Base-by-base conservation (phyloP, 2,888 invertebrate genomes). In the Eremobia ochroleuca region DNA sequence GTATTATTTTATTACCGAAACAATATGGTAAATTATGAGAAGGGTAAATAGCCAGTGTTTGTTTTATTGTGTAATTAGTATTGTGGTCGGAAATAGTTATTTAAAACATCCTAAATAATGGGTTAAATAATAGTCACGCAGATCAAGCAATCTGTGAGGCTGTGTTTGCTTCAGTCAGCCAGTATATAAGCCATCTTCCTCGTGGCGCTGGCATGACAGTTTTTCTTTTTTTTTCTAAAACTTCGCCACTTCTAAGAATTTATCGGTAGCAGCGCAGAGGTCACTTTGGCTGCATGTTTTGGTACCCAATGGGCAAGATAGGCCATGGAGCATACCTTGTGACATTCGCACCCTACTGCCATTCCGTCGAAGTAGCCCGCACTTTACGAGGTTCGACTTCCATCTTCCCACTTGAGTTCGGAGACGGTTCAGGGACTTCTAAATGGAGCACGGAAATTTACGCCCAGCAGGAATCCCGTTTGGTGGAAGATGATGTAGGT, bases 1-100 rank as follows among this genome's bases (percentile, higher is more conserved):
- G 76, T 49, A 59, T 85, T 82, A 83, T 87, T 81, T 79, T 83
- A 87, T 83, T 89, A 87, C 86, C 83, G 87, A 59, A 70, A 75
- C 77, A 84, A 78, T 78, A 69, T 72, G 59, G 40, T 69, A 79
- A 77, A 78, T 73, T 78, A 66, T 52, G 74, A 59, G 49, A 46
- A 72, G 62, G 31, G 58, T 72, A 69, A 81, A 68, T 72, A 67
- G 31, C 4, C 13, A 9, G 13, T 66, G 37, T 83, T 70, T 80
- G 68, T 64, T 69, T 55, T 62, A 34, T 52, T 49, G 34, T 62
- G 15, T 68, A 71, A 73, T 46, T 59, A 52, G 21, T 49, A 34
- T 59, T 75, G n/a, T 46, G 28, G 34, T 9, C 3, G 52, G 15
- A 55, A 46, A 55, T 66, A 71, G 31, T 15, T 31, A 49, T 66